Base-by-base conservation (phyloP, 37 sponge, comb jelly and placozoan species). In the Corticium candelabrum region DNA sequence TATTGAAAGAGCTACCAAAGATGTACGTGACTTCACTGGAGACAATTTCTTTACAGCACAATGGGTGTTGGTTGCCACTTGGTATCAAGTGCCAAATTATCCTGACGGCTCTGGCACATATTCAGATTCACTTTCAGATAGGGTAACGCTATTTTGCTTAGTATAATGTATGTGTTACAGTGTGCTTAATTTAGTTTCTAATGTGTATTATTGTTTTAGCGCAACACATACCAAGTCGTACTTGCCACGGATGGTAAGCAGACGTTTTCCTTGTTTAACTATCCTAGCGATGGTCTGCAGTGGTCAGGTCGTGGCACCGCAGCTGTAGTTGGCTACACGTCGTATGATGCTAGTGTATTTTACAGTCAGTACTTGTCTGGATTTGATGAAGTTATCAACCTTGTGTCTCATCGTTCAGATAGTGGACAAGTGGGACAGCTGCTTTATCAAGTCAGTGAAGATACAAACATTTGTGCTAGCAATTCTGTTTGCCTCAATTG, bases 201-300 rank as follows among this genome's bases (percentile, higher is more conserved):
- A 50, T 21, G n/a, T 50, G 15, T 11, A 68, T 68, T 68, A 35
- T 27, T 50, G 11, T 50, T 50, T 21, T 21, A 79, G 80, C 37
- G 33, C 39, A 89, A 89, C 69, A 82, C 88, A 33, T 91, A 76
- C 40, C 91, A 91, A 76, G 88, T 82, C 37, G 75, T 85, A 36
- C 75, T 91, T 11, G 74, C 87, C 21, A 87, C 92, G 29, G 86
- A 91, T 68, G 83, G 79, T 0, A 37, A 5, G 29, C 79, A 82
- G 68, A 75, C 85, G 1, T 91, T 69, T 57, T 41, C 81, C 7
- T 71, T 91, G 67, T 91, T 80, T 77, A 85, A 82, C 15, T 91
- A 91, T 76, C 84, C 84, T 73, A 82, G 88, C 40, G 76, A 83
- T 5, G 5, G 56, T 57, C 38, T 91, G 79, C 41, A 82, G n/a